phyloP scores from a whole-genome alignment of 1,140 invertebrate species.

The Reticulitermes speratus region DNA sequence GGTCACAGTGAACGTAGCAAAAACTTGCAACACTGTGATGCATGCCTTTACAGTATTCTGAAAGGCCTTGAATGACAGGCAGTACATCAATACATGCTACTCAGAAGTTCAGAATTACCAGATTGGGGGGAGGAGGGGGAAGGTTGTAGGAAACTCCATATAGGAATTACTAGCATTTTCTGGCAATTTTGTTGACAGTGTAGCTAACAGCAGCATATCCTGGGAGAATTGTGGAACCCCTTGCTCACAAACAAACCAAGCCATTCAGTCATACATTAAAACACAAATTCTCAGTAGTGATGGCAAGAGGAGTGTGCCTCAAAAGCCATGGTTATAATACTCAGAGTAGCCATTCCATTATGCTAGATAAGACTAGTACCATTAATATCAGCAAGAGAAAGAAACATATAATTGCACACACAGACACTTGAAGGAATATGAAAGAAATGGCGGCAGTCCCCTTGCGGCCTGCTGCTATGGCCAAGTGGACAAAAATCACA shows the following conservation, averaged over 20 bases:
- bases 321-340: neutral
- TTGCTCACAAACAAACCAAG: neutral
- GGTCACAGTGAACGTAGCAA: too few relatives aligned
- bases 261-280: neutral
- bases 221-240: neutral
- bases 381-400: neutral
- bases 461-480: neutral
- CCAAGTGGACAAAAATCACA: neutral
- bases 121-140: too few relatives aligned
- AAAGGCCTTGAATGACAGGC: too few relatives aligned
- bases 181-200: too few relatives aligned
- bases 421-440: neutral
- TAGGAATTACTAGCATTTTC: too few relatives aligned
- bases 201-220: neutral
- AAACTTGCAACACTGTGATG: too few relatives aligned
- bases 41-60: too few relatives aligned
- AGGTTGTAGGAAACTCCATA: too few relatives aligned
- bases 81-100: too few relatives aligned
- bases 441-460: neutral
- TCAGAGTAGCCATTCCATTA: constrained; percentile 4
- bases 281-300: neutral
- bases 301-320: neutral
- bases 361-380: neutral
- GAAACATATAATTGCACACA: neutral
- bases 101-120: too few relatives aligned